Evolutionary conservation across 2,113 vertebrate species (phyloP), one percentile per base, ranked within the genome.

Genomic region (Cromileptes altivelis): DNA sequence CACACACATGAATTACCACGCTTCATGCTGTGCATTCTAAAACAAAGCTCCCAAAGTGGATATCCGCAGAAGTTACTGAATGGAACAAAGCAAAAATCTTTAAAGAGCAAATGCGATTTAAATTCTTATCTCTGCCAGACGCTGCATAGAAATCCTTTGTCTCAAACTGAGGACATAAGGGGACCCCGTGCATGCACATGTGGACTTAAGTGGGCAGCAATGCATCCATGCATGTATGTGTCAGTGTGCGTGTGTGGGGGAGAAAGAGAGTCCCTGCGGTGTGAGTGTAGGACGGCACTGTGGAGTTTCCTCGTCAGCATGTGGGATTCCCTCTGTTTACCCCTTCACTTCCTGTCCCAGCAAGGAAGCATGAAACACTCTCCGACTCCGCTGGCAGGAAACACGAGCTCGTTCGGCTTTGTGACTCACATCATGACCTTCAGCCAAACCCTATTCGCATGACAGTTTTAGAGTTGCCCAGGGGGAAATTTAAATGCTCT

Each of bases 241-340:
- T 45, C 42, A 45, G 42, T 45, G 53, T 64, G 33, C 18, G 27
- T 6, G 23, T 52, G 68, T n/a, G 68, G 19, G 50, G 19, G 15
- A 19, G 6, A 67, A 33, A 70, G 75, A 40, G 69, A 71, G 64
- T 81, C 75, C 76, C 80, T 64, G 79, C 6, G 60, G 85, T 63
- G 5, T 18, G 53, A 76, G 68, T 80, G 69, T 58, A 70, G 88
- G 70, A 85, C 17, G 67, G 33, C 78, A 56, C 18, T 50, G 76
- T 80, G 78, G 91, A 91, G 84, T 88, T 85, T 91, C 87, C 69
- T 84, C 68, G 25, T 88, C 83, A 70, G 71, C 40, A 15, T 79
- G 79, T 91, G 93, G 95, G 92, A 95, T 94, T 94, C 93, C 94
- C 91, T 94, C 81, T 89, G 88, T 92, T 94, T 91, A 92, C 88